Percentiles rank a stretch among this genome's conserved stretches.
Evolutionary conservation across 2,888 invertebrate genomes (phyloP).

Genomic region (Thera obeliscata): DNA sequence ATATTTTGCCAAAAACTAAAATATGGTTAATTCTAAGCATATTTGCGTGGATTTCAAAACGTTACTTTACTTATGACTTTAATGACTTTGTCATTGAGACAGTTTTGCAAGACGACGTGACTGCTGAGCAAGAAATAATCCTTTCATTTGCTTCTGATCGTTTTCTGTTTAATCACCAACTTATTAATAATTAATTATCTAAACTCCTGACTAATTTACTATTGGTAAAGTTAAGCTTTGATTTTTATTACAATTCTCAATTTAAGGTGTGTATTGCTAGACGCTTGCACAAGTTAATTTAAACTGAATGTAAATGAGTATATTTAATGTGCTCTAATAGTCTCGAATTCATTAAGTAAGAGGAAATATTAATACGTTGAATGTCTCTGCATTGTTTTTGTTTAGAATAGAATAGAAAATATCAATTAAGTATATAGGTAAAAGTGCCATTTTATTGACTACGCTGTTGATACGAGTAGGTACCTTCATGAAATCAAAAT

Average conservation of each 20-base stretch:
- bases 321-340: conserved; percentile 16
- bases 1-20: too few species aligned
- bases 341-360: conserved; percentile 15
- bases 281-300: conserved; percentile 18
- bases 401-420: too few species aligned
- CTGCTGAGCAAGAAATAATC: not conserved
- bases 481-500: too few species aligned
- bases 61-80: not conserved
- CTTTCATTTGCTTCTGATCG: not conserved
- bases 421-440: too few species aligned
- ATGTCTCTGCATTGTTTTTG: not conserved
- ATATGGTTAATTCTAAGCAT: too few species aligned
- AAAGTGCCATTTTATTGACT: too few species aligned
- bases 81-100: conserved; percentile 3
- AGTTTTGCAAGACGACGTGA: conserved; percentile 5
- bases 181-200: not conserved
- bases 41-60: too few species aligned
- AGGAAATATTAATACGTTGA: not conserved
- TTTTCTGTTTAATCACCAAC: not conserved
- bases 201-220: not conserved
- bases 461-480: too few species aligned
- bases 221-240: not conserved
- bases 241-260: not conserved
- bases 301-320: conserved; percentile 16
- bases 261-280: not conserved